A percentile compares a stretch with the other conserved stretches of the same genome.
phyloP scores from a whole-genome alignment of 2,888 invertebrate genomes.

The Axea sp. region DNA sequence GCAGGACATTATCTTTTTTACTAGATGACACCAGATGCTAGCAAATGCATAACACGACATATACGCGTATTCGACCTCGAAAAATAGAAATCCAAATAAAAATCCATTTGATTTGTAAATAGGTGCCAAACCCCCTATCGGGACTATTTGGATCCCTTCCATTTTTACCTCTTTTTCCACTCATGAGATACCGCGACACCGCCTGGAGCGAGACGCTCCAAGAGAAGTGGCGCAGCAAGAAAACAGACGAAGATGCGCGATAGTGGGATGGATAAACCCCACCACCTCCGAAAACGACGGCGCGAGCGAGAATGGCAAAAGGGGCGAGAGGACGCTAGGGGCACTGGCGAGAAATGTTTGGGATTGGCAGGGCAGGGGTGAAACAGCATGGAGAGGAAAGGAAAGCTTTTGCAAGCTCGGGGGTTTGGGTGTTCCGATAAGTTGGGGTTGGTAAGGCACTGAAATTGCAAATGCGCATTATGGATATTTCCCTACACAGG shows the following conservation, averaged over 20 bases:
- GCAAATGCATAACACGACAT: constrained; percentile 19
- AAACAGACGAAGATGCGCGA: constrained; percentile 22
- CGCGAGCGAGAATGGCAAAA: constrained; percentile 5
- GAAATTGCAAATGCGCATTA: constrained; percentile 80
- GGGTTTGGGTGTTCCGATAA: constrained; percentile 70
- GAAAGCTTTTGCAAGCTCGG: constrained; percentile 37
- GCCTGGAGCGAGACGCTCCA: constrained; percentile 20
- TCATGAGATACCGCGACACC: constrained; percentile 4
- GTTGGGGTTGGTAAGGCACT: constrained; percentile 75
- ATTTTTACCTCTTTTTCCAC: not conserved
- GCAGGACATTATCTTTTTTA: constrained; percentile 48
- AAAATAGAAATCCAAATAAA: constrained; percentile 55
- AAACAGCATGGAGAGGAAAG: constrained; percentile 39
- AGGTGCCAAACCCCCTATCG: constrained; percentile 5
- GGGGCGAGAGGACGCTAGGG: constrained; percentile 33
- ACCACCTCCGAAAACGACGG: constrained; percentile 2
- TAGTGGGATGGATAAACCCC: constrained; percentile 2
- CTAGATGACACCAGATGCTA: constrained; percentile 44
- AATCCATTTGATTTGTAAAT: constrained; percentile 60
- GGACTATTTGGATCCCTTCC: constrained; percentile 1
- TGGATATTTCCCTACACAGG: constrained; percentile 79
- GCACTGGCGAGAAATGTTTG: constrained; percentile 62
- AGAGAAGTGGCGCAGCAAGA: constrained; percentile 8
- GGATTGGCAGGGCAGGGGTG: constrained; percentile 57
- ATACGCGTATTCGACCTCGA: constrained; percentile 26